Evolutionary conservation across 2,888 invertebrate species (phyloP), one percentile per base, ranked within the genome.

Genomic region (Artemia sinica): DNA sequence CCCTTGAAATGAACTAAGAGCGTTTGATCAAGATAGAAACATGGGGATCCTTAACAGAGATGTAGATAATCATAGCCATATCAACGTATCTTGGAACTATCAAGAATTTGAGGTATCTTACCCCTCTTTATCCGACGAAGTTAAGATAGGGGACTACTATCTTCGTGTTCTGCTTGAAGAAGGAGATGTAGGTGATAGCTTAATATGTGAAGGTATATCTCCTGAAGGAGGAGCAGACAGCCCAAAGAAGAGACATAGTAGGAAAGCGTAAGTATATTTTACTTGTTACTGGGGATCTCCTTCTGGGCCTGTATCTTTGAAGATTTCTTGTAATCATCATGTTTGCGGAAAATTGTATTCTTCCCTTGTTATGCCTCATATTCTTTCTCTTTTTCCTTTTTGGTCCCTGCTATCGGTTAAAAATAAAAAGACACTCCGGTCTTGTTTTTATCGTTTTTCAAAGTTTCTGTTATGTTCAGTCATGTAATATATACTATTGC

Each of bases 141-240:
- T 99, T 73, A 91, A 91, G 81, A 96, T 98, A 74, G 97, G 97
- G 14, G 96, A 97, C 79, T 99, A 98, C 80, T 99, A 95, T 78
- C 83, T 99, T 73, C 83, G 97, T 73, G 82, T 98, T 75, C 82
- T 99, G 72, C 80, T 99, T 69, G 95, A 97, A 77, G 91, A 93
- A 79, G 86, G 89, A 75, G 78, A 78, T 66, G 75, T 72, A 86
- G 90, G 79, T 86, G 87, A 63, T 14, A 65, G 66, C 58, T 18
- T 58, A n/a, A 8, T 58, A 18, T 58, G 58, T 10, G 58, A 58
- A 58, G 58, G 58, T 18, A 18, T 8, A 8, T 58, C 58, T n/a
- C 14, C 11, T 8, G 65, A 77, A 79, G 58, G 58, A 58, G 18
- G 14, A 18, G 14, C 58, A 1, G 11, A 14, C 9, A 58, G 58